Evolutionary conservation across 2,797 vertebrate genomes (phyloP).

Genomic region (Trematomus bernacchii): DNA sequence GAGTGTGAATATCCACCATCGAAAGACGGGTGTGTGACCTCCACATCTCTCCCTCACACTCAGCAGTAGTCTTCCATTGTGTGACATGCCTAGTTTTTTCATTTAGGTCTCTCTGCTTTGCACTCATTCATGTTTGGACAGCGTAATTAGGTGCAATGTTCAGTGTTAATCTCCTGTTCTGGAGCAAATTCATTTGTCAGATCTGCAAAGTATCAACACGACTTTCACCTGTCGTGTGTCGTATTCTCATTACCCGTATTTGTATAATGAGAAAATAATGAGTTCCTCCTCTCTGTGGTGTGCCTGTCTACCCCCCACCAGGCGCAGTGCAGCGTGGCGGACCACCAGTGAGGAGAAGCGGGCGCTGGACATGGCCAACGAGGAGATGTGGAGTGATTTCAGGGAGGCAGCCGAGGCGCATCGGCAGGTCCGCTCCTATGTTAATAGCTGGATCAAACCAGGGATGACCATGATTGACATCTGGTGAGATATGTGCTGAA

Average conservation of each 20-base stretch:
- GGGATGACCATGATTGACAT: conserved; percentile 99
- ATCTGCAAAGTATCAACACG: conserved; percentile 8
- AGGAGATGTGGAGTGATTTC: conserved; percentile 99
- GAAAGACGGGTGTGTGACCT: conserved; percentile 94
- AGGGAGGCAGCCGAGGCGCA: conserved; percentile 98
- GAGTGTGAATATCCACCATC: conserved; percentile 96
- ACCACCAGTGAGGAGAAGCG: conserved; percentile 95
- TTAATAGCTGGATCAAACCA: conserved; percentile 97
- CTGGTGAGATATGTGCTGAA: conserved; percentile 88
- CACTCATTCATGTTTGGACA: neutral
- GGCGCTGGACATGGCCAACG: conserved; percentile 93
- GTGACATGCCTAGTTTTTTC: conserved; percentile 32
- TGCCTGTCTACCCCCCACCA: conserved; percentile 63
- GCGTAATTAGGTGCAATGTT: neutral
- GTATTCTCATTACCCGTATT: conserved; percentile 39
- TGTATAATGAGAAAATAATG: conserved; percentile 62
- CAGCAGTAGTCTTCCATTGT: conserved; percentile 29
- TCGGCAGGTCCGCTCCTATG: conserved; percentile 96
- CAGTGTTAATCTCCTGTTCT: conserved; percentile 5
- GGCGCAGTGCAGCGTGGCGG: conserved; percentile 94
- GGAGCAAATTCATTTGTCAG: conserved; percentile 1
- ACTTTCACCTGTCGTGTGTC: conserved; percentile 17
- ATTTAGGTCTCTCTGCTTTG: conserved; percentile 43
- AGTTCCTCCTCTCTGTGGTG: conserved; percentile 22
- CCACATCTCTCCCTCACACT: conserved; percentile 49